Evolutionary conservation across 2,797 vertebrate genomes (phyloP).

Genomic region (Enoplosus armatus): DNA sequence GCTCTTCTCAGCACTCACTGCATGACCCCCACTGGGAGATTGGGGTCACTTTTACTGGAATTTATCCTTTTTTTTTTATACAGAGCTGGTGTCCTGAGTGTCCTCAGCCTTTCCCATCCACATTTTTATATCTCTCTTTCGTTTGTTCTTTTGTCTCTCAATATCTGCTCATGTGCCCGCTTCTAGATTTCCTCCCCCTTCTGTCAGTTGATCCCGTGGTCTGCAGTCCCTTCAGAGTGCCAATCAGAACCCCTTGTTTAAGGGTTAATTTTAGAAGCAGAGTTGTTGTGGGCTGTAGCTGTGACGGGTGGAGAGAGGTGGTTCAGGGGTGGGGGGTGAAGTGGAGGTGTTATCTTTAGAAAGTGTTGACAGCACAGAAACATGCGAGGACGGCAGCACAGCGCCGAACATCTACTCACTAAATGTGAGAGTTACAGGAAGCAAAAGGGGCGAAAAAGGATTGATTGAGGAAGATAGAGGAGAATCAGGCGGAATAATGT

Average conservation of each 20-base stretch:
- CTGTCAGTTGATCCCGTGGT: neutral
- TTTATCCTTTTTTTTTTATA: slow-evolving; percentile 10
- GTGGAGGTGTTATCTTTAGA: slow-evolving; percentile 82
- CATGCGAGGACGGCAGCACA: slow-evolving; percentile 52
- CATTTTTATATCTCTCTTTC: neutral
- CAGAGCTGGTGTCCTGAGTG: slow-evolving; percentile 5
- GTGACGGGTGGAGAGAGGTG: slow-evolving; percentile 52
- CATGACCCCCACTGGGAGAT: slow-evolving; percentile 1
- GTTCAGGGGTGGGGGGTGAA: slow-evolving; percentile 40
- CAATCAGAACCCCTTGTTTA: slow-evolving; percentile 51
- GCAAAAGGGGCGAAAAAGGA: neutral
- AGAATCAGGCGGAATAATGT: neutral
- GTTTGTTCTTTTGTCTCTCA: slow-evolving; percentile 1
- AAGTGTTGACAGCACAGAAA: slow-evolving; percentile 79
- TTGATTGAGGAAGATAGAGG: neutral
- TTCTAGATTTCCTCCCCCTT: neutral
- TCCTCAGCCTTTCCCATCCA: slow-evolving; percentile 14
- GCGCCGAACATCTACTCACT: slow-evolving; percentile 15
- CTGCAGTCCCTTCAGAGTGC: slow-evolving; percentile 7
- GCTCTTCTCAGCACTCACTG: slow-evolving; percentile 6
- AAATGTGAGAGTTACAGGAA: slow-evolving; percentile 29
- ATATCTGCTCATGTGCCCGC: neutral
- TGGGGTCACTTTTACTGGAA: slow-evolving; percentile 30
- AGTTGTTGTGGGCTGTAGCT: slow-evolving; percentile 45
- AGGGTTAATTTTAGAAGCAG: slow-evolving; percentile 74